Percentiles rank a stretch among this genome's conserved stretches.
phyloP scores from a whole-genome alignment of 2,113 vertebrate species.

The Sander vitreus region DNA sequence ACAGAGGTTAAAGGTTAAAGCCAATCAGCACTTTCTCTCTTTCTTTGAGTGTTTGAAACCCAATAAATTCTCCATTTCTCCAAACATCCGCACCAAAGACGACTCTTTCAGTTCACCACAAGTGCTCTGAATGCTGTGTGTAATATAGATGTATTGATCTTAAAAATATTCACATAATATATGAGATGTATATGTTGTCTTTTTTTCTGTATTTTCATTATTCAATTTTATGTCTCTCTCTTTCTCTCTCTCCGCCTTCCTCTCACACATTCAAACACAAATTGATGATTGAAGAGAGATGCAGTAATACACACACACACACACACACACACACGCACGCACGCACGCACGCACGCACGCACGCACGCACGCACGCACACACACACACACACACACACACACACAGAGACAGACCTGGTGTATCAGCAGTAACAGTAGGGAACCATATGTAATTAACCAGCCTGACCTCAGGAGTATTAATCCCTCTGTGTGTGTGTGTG shows the following conservation, averaged over 20 bases:
- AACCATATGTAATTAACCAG: constrained; percentile 93
- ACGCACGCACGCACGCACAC: constrained; percentile 10
- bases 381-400: constrained; percentile 23
- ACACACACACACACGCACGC: neutral
- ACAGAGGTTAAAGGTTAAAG: constrained; percentile 29
- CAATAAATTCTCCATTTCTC: neutral
- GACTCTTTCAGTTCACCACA: no score
- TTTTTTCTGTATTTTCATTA: neutral
- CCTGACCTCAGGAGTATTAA: constrained; percentile 45
- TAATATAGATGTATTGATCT: neutral
- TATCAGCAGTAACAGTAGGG: constrained; percentile 77
- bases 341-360: neutral
- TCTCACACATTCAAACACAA: neutral
- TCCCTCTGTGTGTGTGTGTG: constrained; percentile 28
- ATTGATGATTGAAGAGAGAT: neutral
- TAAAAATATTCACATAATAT: neutral
- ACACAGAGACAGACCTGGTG: neutral
- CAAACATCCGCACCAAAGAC: neutral
- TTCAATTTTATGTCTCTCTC: no score
- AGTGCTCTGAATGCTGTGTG: no score
- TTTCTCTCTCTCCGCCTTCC: neutral
- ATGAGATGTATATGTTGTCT: neutral
- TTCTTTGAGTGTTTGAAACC: no score
- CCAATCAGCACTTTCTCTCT: neutral
- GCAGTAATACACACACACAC: neutral